Evolutionary conservation across 92 coral and sea anemone species (phyloP), one percentile per base, ranked within the genome.

Genomic region (Diadumene lineata): DNA sequence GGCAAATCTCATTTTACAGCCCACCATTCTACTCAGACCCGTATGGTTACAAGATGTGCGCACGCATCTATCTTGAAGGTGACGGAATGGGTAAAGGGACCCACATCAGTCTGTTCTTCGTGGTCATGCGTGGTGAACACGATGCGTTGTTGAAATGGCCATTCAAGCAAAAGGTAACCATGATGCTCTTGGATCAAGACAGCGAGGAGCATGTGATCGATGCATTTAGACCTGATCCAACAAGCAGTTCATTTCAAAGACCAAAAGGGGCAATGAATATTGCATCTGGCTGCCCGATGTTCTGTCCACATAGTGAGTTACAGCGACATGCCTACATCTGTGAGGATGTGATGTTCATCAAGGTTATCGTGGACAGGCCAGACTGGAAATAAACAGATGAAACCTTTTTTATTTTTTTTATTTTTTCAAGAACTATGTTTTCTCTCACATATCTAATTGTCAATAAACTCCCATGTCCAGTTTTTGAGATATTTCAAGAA

Each of bases 41-140:
- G 19, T 84, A 86, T 58, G 94, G 94, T 13, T 89, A 89, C 88
- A 85, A 86, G 55, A 90, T 90, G 96, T 83, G 96, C 58, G 92
- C 96, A 7, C 90, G 96, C 73, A 80, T 89, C 50, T 89, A 89
- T 56, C 64, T 89, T 7, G 85, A 89, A 43, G 94, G 94, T 0
- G 94, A 89, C 64, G 96, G 96, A 15, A 90, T 86, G 89, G 96
- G 96, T 31, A 79, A 77, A 44, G 91, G 91, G 0, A 70, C 82
- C 30, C 89, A 86, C 65, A 82, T 90, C 33, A 84, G 90, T 0
- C 60, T 89, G 81, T 89, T 86, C 76, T 89, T 89, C 63, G 91
- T 86, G 68, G 50, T 89, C 70, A 86, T 85, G 94, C 88, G 94
- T 11, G 86, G 91, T 0, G 88, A 89, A 50, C 75, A 82, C 72